A percentile compares a stretch with the other conserved stretches of the same genome.
Conservation (phyloP, 2,113 vertebrate species). For the Himantopus leucocephalus region DNA sequence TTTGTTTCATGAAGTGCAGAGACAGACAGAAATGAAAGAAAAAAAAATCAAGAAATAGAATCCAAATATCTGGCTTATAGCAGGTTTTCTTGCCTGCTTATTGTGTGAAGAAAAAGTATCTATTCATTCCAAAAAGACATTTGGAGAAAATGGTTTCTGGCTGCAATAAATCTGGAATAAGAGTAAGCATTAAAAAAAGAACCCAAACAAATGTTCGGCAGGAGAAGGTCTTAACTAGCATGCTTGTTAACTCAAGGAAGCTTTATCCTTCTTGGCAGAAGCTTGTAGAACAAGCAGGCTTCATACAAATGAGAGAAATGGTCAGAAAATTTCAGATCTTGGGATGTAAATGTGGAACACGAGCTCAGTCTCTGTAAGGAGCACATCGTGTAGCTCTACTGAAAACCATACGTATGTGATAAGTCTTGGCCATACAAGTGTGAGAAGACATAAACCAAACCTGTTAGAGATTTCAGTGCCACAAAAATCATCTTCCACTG, state of each 20-base stretch:
- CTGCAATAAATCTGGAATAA: neutral
- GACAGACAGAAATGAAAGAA: neutral
- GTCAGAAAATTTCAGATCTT: neutral
- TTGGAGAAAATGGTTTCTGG: neutral
- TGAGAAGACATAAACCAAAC: neutral
- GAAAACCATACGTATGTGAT: neutral
- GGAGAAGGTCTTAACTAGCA: neutral
- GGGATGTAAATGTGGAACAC: neutral
- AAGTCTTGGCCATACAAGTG: neutral
- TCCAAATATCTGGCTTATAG: neutral
- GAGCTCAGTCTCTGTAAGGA: neutral
- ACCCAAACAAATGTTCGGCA: neutral
- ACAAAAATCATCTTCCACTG: neutral
- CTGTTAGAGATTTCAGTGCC: neutral
- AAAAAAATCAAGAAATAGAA: neutral
- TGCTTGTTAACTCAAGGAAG: neutral
- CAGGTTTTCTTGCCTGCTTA: neutral
- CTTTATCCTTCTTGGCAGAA: neutral
- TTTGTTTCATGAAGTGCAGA: neutral
- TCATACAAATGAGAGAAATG: neutral
- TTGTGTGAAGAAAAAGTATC: neutral
- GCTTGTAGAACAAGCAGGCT: neutral
- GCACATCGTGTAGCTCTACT: neutral
- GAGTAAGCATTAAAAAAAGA: neutral
- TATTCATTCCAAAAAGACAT: neutral